phyloP scores from a whole-genome alignment of 2,888 invertebrate species.

The Metalampra italica region DNA sequence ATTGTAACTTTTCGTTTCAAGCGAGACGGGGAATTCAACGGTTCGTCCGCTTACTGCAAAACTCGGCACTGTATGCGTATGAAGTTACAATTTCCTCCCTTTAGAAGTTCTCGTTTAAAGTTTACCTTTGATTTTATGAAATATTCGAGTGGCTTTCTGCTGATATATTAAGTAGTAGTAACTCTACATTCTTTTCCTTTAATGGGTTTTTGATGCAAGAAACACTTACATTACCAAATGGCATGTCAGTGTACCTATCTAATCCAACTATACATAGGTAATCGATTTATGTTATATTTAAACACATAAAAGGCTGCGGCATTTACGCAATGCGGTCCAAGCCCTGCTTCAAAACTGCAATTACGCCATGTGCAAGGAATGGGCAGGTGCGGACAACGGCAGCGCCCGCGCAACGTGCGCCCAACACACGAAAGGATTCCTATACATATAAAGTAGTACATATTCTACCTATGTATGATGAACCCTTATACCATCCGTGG shows the following conservation, averaged over 20 bases:
- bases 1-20: conserved; percentile 20
- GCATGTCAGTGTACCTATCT: not conserved
- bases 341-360: conserved; percentile 52
- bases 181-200: too few species aligned
- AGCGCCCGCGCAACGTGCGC: conserved; percentile 51
- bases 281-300: not conserved
- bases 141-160: too few species aligned
- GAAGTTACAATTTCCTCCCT: not conserved
- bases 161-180: too few species aligned
- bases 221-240: too few species aligned
- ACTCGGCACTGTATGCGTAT: conserved; percentile 6
- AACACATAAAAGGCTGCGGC: conserved; percentile 16
- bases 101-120: too few species aligned
- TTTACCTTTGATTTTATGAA: too few species aligned
- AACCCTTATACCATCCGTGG: conserved; percentile 9
- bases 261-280: not conserved
- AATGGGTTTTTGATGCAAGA: too few species aligned
- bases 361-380: conserved; percentile 66
- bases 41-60: conserved; percentile 4
- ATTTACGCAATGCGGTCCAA: conserved; percentile 47
- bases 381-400: conserved; percentile 55
- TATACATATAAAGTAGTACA: conserved; percentile 16
- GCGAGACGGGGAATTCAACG: conserved; percentile 15
- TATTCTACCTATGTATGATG: conserved; percentile 5
- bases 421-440: conserved; percentile 43